These are phyloP conservation scores for Dolichallabes microphthalmus DNA, from an alignment of 2,113 vertebrate genomes.

Conservation along the genomic window DNA sequence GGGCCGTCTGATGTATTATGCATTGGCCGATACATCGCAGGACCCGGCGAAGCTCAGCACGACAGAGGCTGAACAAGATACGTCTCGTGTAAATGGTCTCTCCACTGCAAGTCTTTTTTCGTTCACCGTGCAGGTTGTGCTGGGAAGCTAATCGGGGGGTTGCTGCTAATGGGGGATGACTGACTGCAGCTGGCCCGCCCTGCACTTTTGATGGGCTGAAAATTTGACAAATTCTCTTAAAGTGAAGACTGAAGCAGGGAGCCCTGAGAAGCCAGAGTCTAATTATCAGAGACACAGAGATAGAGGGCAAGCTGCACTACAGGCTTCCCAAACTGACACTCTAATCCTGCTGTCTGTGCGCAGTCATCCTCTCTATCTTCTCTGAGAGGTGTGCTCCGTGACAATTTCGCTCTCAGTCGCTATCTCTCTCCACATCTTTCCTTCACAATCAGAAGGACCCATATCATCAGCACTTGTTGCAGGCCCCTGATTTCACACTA, in stretches of 20 bases:
- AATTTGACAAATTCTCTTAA: constrained; percentile 74
- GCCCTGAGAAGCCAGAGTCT: constrained; percentile 67
- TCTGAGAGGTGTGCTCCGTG: constrained; percentile 28
- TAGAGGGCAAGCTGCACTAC: constrained; percentile 46
- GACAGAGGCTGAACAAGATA: constrained; percentile 64
- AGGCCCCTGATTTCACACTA: constrained; percentile 57
- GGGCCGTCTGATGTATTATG: constrained; percentile 78
- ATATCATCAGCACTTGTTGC: constrained; percentile 62
- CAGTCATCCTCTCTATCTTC: constrained; percentile 49
- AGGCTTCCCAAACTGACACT: constrained; percentile 60
- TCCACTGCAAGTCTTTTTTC: constrained; percentile 62
- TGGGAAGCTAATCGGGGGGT: constrained; percentile 65
- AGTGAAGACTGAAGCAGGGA: constrained; percentile 60
- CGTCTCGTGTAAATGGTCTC: constrained; percentile 73
- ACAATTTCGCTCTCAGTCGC: constrained; percentile 31
- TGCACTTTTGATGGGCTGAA: constrained; percentile 65
- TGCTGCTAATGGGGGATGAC: constrained; percentile 72
- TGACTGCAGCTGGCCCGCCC: constrained; percentile 67
- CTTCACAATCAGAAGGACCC: constrained; percentile 53
- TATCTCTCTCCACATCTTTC: constrained; percentile 48
- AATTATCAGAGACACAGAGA: constrained; percentile 65
- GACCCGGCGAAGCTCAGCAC: constrained; percentile 65
- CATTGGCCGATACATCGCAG: constrained; percentile 71
- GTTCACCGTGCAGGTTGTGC: constrained; percentile 63
- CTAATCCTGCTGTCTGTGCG: constrained; percentile 65